phyloP scores from a whole-genome alignment of 2,113 vertebrate genomes.

The Thoracochromis brauschi region DNA sequence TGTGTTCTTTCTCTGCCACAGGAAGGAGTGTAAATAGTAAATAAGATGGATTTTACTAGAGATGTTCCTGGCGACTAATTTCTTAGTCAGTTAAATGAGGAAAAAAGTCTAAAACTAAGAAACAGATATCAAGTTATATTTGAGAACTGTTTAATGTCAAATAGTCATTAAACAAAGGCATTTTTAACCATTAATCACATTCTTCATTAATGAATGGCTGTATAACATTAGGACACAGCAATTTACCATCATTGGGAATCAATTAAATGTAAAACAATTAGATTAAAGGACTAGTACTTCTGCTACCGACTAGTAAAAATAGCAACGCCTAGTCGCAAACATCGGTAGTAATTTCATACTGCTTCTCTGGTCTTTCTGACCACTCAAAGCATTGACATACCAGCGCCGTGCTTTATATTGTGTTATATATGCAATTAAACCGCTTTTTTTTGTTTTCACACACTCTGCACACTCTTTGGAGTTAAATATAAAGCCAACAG shows the following conservation, averaged over 20 bases:
- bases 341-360: rapidly evolving
- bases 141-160: not conserved
- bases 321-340: not conserved
- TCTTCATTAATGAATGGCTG: not conserved
- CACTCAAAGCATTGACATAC: not conserved
- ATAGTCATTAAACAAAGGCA: not conserved
- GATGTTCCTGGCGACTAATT: not conserved
- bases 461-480: not conserved
- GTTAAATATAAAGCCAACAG: not conserved
- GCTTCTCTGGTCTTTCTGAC: not conserved
- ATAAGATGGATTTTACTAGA: not conserved
- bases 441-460: rapidly evolving
- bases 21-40: not conserved
- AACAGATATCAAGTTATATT: not conserved
- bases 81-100: not conserved
- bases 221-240: not conserved
- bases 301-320: not conserved
- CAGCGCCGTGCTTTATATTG: not conserved
- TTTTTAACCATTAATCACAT: not conserved
- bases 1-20: not conserved
- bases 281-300: not conserved
- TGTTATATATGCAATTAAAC: not conserved
- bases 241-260: not conserved
- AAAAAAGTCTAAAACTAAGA: not conserved
- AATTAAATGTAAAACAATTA: not conserved